phyloP scores from a whole-genome alignment of 2,888 invertebrate species.

The Tipula helvola region DNA sequence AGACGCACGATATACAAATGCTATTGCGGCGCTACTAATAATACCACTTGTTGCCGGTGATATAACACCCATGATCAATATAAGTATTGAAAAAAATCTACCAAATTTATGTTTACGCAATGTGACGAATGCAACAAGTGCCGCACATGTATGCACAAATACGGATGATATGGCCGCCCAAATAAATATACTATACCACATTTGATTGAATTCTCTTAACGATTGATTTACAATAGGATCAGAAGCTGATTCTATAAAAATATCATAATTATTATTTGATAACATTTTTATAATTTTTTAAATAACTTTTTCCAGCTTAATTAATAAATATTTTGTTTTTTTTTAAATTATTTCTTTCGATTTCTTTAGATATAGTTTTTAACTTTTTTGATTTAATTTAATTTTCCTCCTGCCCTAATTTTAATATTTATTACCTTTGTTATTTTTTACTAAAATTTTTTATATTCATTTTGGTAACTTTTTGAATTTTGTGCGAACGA shows the following conservation, averaged over 20 bases:
- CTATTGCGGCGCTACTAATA: slow-evolving; percentile 81
- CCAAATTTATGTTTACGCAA: slow-evolving; percentile 89
- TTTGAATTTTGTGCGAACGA: slow-evolving; percentile 7
- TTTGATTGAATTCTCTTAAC: slow-evolving; percentile 63
- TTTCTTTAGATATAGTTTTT: background rate
- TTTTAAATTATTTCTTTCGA: background rate
- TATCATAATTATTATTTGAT: background rate
- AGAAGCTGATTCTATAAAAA: background rate
- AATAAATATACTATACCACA: slow-evolving; percentile 95
- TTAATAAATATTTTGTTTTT: background rate
- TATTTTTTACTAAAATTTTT: slow-evolving; percentile 6
- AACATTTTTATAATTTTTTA: background rate
- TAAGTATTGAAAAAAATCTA: slow-evolving; percentile 81
- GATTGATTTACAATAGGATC: background rate
- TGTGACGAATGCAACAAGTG: slow-evolving; percentile 80
- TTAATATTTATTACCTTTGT: background rate
- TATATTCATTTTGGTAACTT: slow-evolving; percentile 17
- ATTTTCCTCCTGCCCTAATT: background rate
- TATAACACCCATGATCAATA: slow-evolving; percentile 79
- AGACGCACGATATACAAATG: slow-evolving; percentile 86
- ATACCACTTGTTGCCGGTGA: slow-evolving; percentile 81
- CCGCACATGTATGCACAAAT: slow-evolving; percentile 84
- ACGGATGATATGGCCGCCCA: slow-evolving; percentile 93
- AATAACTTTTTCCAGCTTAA: background rate
- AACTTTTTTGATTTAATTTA: background rate